Percentiles rank a stretch among this genome's conserved stretches.
Conservation (phyloP, 2,797 vertebrate species). For the Fistularia commersonii region DNA sequence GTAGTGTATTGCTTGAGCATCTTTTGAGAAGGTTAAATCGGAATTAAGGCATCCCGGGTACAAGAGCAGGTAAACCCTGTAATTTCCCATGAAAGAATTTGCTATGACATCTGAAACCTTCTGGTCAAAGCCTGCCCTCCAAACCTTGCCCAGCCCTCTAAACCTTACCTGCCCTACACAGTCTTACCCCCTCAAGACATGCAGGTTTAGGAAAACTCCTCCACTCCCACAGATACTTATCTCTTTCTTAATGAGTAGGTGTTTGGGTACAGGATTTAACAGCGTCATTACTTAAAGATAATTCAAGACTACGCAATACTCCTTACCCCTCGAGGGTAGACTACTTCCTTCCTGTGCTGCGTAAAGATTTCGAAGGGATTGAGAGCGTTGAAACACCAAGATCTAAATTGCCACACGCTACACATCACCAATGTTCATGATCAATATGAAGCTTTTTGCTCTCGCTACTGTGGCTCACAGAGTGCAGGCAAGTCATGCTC, state of each 20-base stretch:
- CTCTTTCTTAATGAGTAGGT: slow-evolving; percentile 68
- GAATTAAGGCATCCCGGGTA: slow-evolving; percentile 49
- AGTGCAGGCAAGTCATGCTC: slow-evolving; percentile 11
- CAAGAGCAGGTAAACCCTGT: slow-evolving; percentile 66
- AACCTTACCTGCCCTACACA: slow-evolving; percentile 42
- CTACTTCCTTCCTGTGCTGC: slow-evolving; percentile 38
- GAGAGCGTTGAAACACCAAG: slow-evolving; percentile 9
- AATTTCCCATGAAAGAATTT: slow-evolving; percentile 72
- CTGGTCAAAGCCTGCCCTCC: slow-evolving; percentile 55
- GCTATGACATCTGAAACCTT: slow-evolving; percentile 71
- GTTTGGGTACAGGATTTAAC: slow-evolving; percentile 64
- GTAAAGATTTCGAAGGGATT: slow-evolving; percentile 23
- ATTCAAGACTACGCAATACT: slow-evolving; percentile 39
- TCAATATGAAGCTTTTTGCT: slow-evolving; percentile 20
- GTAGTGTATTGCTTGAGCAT: slow-evolving; percentile 49
- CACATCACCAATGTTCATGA: slow-evolving; percentile 20
- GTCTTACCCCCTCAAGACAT: slow-evolving; percentile 62
- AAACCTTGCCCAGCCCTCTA: slow-evolving; percentile 31
- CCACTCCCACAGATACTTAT: slow-evolving; percentile 72
- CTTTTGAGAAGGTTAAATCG: slow-evolving; percentile 55
- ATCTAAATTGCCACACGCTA: slow-evolving; percentile 2
- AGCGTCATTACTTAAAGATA: slow-evolving; percentile 59
- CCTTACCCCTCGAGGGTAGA: slow-evolving; percentile 40
- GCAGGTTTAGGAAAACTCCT: slow-evolving; percentile 53
- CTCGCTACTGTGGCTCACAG: slow-evolving; percentile 10